A percentile compares a stretch with the other conserved stretches of the same genome.
Conservation (phyloP, 2,888 invertebrate genomes). For the Unio delphinus region DNA sequence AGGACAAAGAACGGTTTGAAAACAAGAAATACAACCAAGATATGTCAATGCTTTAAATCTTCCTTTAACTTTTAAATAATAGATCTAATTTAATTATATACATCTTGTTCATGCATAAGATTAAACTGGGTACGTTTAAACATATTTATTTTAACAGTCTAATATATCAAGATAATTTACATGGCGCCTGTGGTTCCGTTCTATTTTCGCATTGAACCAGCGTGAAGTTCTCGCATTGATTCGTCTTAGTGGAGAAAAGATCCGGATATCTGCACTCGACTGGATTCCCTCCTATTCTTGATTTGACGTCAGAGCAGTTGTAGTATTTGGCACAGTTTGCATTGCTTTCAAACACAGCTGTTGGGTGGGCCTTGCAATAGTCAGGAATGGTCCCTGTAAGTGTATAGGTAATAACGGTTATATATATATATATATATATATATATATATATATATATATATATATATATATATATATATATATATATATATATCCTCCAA, state of each 20-base stretch:
- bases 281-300: constrained; percentile 11
- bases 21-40: too few relatives aligned
- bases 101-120: too few relatives aligned
- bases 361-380: constrained; percentile 26
- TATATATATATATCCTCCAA: too few relatives aligned
- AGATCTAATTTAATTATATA: too few relatives aligned
- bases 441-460: too few relatives aligned
- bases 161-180: constrained; percentile 16
- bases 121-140: too few relatives aligned
- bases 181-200: constrained; percentile 35
- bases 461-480: too few relatives aligned
- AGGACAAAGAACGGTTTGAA: too few relatives aligned
- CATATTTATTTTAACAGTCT: too few relatives aligned
- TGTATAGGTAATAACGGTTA: not conserved
- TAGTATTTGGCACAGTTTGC: constrained; percentile 40
- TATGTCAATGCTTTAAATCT: too few relatives aligned
- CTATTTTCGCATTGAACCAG: constrained; percentile 29
- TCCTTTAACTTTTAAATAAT: too few relatives aligned
- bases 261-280: constrained; percentile 37
- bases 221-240: constrained; percentile 26
- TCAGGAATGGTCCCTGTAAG: constrained; percentile 17
- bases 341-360: constrained; percentile 16
- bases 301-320: constrained; percentile 30
- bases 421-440: too few relatives aligned
- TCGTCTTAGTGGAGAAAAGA: constrained; percentile 27